phyloP scores from a whole-genome alignment of 2,888 invertebrate genomes.

The Pheosia tremula region DNA sequence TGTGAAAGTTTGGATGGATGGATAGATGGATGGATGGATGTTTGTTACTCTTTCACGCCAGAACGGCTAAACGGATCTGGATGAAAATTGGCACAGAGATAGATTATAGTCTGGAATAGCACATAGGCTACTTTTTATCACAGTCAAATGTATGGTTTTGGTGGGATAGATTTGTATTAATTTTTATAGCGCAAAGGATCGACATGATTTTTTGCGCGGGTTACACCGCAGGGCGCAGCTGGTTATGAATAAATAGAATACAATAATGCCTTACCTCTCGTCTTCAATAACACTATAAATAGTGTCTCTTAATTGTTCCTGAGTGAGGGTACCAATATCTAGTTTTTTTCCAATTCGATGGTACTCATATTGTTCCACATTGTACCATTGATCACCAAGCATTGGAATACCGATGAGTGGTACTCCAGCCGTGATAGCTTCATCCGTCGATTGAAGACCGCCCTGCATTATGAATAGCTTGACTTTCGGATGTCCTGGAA shows the following conservation, averaged over 20 bases:
- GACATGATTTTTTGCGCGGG: no score
- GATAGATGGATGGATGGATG: no score
- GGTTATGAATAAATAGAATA: background rate
- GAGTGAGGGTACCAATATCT: constrained; percentile 45
- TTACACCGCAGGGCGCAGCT: no score
- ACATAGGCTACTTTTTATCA: no score
- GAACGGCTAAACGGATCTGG: no score
- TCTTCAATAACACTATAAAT: constrained; percentile 48
- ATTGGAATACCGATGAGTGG: constrained; percentile 72
- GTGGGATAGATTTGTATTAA: no score
- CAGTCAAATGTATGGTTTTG: no score
- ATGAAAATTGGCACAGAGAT: no score
- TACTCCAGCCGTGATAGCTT: constrained; percentile 67
- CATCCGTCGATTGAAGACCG: constrained; percentile 76
- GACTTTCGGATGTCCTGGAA: constrained; percentile 37
- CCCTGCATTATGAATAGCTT: constrained; percentile 78
- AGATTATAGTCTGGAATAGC: no score
- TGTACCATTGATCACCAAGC: constrained; percentile 70
- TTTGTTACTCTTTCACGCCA: no score
- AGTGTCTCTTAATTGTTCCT: constrained; percentile 45
- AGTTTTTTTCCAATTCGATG: constrained; percentile 53
- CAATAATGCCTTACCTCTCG: constrained; percentile 41
- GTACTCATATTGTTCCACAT: constrained; percentile 56
- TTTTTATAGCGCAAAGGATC: no score
- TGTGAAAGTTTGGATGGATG: no score